Evolutionary conservation across 2,113 vertebrate genomes (phyloP).

Genomic region (Poecile atricapillus): DNA sequence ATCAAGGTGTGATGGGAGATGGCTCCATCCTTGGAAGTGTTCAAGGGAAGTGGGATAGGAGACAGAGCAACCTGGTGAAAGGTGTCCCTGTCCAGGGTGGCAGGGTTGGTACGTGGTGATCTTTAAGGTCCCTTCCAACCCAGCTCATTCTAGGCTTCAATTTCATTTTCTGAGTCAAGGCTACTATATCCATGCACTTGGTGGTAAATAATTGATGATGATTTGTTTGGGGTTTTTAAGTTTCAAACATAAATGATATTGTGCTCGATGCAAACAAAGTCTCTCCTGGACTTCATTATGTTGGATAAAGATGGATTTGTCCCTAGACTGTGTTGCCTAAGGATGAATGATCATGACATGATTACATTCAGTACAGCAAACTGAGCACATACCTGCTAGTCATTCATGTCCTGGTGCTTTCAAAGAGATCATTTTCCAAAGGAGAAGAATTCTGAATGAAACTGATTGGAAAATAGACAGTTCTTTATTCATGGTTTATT

Average conservation of each 20-base stretch:
- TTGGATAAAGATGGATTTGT: slow-evolving; percentile 11
- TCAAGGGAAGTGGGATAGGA: not conserved
- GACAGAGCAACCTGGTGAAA: not conserved
- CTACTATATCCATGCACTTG: not conserved
- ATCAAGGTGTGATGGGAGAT: accelerated
- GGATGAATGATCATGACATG: not conserved
- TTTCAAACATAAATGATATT: not conserved
- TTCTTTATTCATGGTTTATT: not conserved
- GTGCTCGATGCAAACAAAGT: not conserved
- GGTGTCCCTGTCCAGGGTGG: not conserved
- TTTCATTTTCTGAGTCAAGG: not conserved
- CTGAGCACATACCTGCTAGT: not conserved
- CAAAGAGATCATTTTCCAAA: not conserved
- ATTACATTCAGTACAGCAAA: not conserved
- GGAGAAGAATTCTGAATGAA: slow-evolving; percentile 12
- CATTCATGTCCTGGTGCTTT: not conserved
- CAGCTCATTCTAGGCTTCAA: not conserved
- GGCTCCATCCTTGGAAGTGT: not conserved
- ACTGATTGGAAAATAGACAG: not conserved
- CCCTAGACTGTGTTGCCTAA: not conserved
- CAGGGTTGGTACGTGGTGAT: not conserved
- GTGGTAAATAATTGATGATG: not conserved
- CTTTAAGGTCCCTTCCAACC: not conserved
- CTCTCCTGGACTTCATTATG: not conserved
- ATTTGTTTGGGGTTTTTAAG: not conserved